These are phyloP conservation scores for Brachyalestes nurse DNA, from an alignment of 2,797 vertebrate species.

Conservation along the genomic window DNA sequence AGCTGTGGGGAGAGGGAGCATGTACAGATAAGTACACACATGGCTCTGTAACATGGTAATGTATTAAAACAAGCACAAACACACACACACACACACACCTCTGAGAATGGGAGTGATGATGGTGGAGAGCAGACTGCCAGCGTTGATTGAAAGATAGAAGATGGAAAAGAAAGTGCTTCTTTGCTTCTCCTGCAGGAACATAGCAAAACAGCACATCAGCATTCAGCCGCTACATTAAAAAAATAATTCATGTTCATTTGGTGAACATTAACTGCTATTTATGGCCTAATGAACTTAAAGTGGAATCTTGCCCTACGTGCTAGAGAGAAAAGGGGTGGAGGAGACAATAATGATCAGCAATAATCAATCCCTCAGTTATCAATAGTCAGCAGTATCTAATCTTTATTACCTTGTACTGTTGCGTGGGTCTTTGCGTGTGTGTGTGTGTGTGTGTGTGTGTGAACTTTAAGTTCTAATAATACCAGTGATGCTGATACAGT, in stretches of 20 bases:
- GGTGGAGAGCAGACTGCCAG: slow-evolving; percentile 92
- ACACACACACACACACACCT: slow-evolving; percentile 74
- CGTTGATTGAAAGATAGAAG: slow-evolving; percentile 95
- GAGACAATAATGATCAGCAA: slow-evolving; percentile 7
- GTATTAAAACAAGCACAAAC: too few species aligned
- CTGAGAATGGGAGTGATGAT: slow-evolving; percentile 90
- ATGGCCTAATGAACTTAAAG: slow-evolving; percentile 18
- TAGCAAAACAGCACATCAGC: background rate
- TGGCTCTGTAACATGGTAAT: background rate
- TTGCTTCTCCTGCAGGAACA: slow-evolving; percentile 85
- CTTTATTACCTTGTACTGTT: slow-evolving; percentile 15
- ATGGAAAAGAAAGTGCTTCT: slow-evolving; percentile 93
- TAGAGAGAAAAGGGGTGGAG: background rate
- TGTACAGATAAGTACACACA: slow-evolving; percentile 28
- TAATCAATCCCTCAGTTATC: background rate
- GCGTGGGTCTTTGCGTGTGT: background rate
- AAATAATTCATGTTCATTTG: background rate
- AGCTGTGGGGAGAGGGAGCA: slow-evolving; percentile 73
- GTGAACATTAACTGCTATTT: background rate
- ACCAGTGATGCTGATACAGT: slow-evolving; percentile 11
- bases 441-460: slow-evolving; percentile 1
- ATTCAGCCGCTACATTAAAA: background rate
- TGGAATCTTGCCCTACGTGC: background rate
- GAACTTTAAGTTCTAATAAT: slow-evolving; percentile 37
- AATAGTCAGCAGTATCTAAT: slow-evolving; percentile 61